A percentile compares a stretch with the other conserved stretches of the same genome.
phyloP scores from a whole-genome alignment of 2,113 vertebrate genomes.

The Pontoporia blainvillei region DNA sequence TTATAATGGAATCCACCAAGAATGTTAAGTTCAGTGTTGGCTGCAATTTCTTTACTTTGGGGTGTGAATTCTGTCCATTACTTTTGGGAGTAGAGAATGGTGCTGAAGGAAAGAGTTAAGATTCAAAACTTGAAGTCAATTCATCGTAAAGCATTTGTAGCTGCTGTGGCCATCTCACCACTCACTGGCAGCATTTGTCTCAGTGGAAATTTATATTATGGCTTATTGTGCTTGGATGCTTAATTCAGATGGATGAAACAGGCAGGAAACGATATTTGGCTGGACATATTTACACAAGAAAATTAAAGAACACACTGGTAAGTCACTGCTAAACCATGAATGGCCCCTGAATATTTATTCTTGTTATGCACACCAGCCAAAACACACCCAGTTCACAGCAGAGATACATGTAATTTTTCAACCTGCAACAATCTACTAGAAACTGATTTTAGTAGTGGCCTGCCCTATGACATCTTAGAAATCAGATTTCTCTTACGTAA shows the following conservation, averaged over 20 bases:
- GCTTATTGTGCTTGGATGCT: neutral
- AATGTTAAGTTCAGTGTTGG: neutral
- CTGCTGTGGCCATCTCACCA: no score
- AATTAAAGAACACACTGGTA: neutral
- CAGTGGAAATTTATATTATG: fast-evolving
- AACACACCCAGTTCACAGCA: neutral
- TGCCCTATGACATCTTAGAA: neutral
- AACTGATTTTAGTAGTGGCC: neutral
- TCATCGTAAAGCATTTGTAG: neutral
- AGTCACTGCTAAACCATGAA: neutral
- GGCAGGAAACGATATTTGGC: neutral
- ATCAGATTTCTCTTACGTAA: neutral
- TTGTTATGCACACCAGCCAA: neutral
- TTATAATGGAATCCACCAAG: neutral
- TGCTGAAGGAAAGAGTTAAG: neutral
- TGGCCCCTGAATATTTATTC: neutral
- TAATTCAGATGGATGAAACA: neutral
- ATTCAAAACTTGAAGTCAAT: neutral
- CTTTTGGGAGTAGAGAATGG: neutral
- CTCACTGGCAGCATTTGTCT: fast-evolving
- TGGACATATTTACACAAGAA: neutral
- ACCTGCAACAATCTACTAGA: neutral
- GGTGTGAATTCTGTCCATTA: neutral
- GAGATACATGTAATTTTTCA: neutral
- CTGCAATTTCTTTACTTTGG: neutral